Evolutionary conservation across 2,888 invertebrate species (phyloP), one percentile per base, ranked within the genome.

Genomic region (Erebia palarica): DNA sequence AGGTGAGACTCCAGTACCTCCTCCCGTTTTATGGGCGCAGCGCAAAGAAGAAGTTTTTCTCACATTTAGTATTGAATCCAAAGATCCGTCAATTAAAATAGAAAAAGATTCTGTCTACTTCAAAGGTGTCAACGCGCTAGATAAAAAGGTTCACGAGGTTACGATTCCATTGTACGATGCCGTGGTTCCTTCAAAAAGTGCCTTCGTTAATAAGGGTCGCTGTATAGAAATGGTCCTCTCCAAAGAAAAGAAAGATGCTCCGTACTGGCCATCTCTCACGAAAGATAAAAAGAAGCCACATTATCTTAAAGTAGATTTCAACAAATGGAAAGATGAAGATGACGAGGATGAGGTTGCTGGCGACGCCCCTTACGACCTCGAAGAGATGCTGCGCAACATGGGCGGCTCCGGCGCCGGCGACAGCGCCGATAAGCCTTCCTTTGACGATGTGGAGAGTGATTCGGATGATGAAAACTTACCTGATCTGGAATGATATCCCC

Each of bases 261-360:
- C 97, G 1, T 98, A 96, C 87, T 99, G 99, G 99, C 96, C 98
- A 68, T 94, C 96, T 77, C 93, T 99, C 79, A 96, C 97, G 71
- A 97, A 96, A 86, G 97, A 97, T 81, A 96, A 96, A 82, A 96
- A 96, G 88, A 99, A 99, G 93, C 96, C 96, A 80, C 98, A 98
- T 87, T 99, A 98, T 96, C 94, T 99, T 80, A 99, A 99, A 94
- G 96, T 98, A 81, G 99, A 99, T 87, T 99, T 99, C 88, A 97
- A 98, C 86, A 98, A 98, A 93, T 99, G 99, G 99, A 96, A 96
- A 91, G 99, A 99, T 92, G 99, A 99, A 90, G 98, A 98, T 83
- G 99, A 99, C 75, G 97, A 97, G 69, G 97, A 96, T n/a, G 97
- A 96, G 76, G 98, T 97, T 78, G 95, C 86, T 71, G 85, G 77